phyloP scores from a whole-genome alignment of 2,888 invertebrate genomes.

The Dryococelus australis region DNA sequence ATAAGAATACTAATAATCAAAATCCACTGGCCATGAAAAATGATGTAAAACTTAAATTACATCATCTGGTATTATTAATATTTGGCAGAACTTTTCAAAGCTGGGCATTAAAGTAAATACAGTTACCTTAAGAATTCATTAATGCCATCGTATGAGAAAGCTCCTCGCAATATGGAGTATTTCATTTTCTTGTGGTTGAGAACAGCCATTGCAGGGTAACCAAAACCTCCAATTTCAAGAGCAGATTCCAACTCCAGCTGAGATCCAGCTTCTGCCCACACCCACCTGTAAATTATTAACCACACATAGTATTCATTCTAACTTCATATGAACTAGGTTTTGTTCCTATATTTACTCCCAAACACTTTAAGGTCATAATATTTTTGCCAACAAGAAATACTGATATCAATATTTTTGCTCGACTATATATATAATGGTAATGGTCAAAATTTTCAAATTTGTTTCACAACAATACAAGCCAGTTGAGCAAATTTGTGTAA shows the following conservation, averaged over 20 bases:
- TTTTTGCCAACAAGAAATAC: background rate
- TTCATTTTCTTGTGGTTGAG: conserved; percentile 97
- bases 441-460: no score
- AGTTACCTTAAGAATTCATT: conserved; percentile 81
- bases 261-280: conserved; percentile 92
- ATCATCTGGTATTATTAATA: no score
- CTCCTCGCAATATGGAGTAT: conserved; percentile 89
- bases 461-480: no score
- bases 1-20: no score
- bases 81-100: no score
- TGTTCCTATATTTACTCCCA: background rate
- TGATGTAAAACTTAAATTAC: no score
- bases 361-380: background rate
- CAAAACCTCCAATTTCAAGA: conserved; percentile 95
- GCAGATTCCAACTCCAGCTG: conserved; percentile 86
- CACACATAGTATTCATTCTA: background rate
- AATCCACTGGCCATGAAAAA: no score
- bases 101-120: no score
- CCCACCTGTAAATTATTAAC: conserved; percentile 65
- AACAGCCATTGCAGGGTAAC: conserved; percentile 98
- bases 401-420: no score
- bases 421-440: no score
- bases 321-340: background rate
- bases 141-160: conserved; percentile 94
- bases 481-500: no score